These are phyloP conservation scores for Beaufortia kweichowensis DNA, from an alignment of 2,113 vertebrate genomes.

Conservation along the genomic window DNA sequence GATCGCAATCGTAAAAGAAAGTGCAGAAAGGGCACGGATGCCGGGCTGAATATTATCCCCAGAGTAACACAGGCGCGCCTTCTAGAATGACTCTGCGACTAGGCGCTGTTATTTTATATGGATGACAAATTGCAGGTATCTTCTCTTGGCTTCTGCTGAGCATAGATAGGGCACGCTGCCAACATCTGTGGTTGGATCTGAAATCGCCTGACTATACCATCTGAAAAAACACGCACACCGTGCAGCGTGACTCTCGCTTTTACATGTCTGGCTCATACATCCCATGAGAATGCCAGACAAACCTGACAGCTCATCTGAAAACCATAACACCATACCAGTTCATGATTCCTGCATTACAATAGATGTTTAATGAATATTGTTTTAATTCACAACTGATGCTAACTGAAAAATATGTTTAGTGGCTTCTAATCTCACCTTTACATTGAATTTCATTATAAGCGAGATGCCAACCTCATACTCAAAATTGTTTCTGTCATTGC, in stretches of 20 bases:
- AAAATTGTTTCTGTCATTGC: too few relatives aligned
- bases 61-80: conserved; percentile 21
- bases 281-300: conserved; percentile 16
- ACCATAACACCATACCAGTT: conserved; percentile 25
- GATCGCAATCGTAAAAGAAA: conserved; percentile 50
- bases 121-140: conserved; percentile 78
- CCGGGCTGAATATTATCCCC: conserved; percentile 46
- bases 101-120: conserved; percentile 69
- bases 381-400: not conserved
- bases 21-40: conserved; percentile 52
- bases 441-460: not conserved
- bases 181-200: conserved; percentile 55
- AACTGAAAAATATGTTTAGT: not conserved
- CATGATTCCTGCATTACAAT: not conserved
- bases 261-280: not conserved
- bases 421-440: not conserved
- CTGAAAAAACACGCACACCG: conserved; percentile 17
- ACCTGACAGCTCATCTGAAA: conserved; percentile 26
- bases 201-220: conserved; percentile 59
- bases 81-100: conserved; percentile 57
- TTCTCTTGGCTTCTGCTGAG: conserved; percentile 66
- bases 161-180: conserved; percentile 57
- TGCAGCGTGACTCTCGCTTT: not conserved
- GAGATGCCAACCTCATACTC: too few relatives aligned
- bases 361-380: not conserved